These are phyloP conservation scores for Coregonus suidteri DNA, from an alignment of 2,797 vertebrate species.

Conservation along the genomic window DNA sequence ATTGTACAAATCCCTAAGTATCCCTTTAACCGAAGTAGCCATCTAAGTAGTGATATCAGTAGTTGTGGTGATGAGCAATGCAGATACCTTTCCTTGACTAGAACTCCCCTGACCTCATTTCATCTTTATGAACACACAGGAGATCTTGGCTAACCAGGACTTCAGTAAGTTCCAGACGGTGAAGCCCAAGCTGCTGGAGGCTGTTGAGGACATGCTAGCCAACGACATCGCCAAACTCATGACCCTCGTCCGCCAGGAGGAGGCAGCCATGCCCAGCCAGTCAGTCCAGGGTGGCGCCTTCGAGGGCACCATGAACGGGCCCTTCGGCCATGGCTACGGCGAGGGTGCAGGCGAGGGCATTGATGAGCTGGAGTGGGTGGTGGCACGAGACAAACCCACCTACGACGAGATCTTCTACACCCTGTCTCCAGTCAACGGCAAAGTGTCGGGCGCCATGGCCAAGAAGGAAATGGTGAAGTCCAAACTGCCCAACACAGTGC, in stretches of 20 bases:
- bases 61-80: not conserved
- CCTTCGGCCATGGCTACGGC: conserved; percentile 81
- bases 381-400: conserved; percentile 79
- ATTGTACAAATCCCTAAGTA: too few species aligned
- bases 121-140: conserved; percentile 52
- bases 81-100: not conserved
- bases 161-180: conserved; percentile 79
- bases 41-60: not conserved
- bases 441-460: conserved; percentile 78
- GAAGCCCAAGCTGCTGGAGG: conserved; percentile 78
- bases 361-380: conserved; percentile 80
- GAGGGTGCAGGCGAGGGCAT: conserved; percentile 81
- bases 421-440: conserved; percentile 79
- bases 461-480: conserved; percentile 59
- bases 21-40: not conserved
- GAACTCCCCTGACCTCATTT: not conserved
- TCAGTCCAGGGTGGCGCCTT: conserved; percentile 80
- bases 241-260: conserved; percentile 82
- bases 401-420: conserved; percentile 84
- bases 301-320: conserved; percentile 79
- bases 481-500: conserved; percentile 87
- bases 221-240: conserved; percentile 81
- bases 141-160: conserved; percentile 75
- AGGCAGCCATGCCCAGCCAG: conserved; percentile 74
- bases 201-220: conserved; percentile 80